Base-by-base conservation (phyloP, 64 coral and sea anemone genomes). In the Stichodactyla mertensii region DNA sequence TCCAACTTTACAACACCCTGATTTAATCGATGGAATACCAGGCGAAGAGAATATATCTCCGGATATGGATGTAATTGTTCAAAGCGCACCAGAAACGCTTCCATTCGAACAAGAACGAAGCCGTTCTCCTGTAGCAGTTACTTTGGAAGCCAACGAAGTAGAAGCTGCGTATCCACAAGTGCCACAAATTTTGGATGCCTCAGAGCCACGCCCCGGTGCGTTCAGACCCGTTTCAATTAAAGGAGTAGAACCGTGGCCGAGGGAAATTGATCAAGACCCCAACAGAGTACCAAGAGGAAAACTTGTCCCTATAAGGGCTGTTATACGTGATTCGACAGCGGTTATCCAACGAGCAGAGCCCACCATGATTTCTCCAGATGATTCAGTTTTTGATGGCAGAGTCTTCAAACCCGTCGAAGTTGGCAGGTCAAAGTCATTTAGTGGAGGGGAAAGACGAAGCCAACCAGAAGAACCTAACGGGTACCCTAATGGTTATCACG, bases 231-330 rank as follows among this genome's bases (percentile, higher is more conserved):
- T 64, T 4, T 55, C 83, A 1, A 27, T 18, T 6, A 85, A 24
- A 85, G 80, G 55, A 7, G 16, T 55, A 16, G 78, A 51, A 74
- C 80, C 2, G 5, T 57, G 10, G 14, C 55, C 80, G 14, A 82
- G 52, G 54, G 52, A 82, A 10, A 6, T 20, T 4, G n/a, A 85
- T 4, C 23, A 85, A 36, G 69, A 74, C 69, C 1, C 15, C 16
- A 27, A 61, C 55, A 85, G 16, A 6, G 23, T 85, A 52, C 83
- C 83, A 85, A 52, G 56, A 55, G 83, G 83, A 85, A 85, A 85
- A 31, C 57, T 85, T 6, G 83, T 85, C 7, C 83, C 83, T 0
- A 62, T 85, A 36, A 85, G 83, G 61, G 83, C 83, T 36, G 83
- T 85, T 11, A 85, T 85, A 54, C 83, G 83, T 45, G 55, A 85